Percentiles rank a stretch among this genome's conserved stretches.
phyloP scores from a whole-genome alignment of 2,797 vertebrate species.

The Sebastes steindachneri region DNA sequence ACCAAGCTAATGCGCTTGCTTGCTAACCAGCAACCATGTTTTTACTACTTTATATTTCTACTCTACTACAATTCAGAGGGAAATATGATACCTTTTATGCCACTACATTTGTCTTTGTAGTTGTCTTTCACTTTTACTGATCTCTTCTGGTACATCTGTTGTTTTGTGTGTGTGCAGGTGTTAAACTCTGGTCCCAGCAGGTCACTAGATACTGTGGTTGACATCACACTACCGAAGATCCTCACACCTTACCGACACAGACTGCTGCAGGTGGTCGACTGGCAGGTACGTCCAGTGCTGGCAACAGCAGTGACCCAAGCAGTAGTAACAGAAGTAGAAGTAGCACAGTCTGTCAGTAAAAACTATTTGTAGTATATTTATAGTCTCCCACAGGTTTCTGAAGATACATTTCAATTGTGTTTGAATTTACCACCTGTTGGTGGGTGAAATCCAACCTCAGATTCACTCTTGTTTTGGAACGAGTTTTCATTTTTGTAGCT shows the following conservation, averaged over 20 bases:
- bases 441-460: too few relatives aligned
- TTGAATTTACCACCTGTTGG: neutral
- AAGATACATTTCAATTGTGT: neutral
- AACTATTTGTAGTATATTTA: neutral
- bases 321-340: neutral
- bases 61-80: neutral
- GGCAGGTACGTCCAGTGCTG: slow-evolving; percentile 84
- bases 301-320: neutral
- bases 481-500: neutral
- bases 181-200: slow-evolving; percentile 90
- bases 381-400: neutral
- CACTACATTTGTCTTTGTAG: neutral
- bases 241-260: slow-evolving; percentile 82
- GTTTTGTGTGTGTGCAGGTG: slow-evolving; percentile 80
- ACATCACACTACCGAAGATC: slow-evolving; percentile 88
- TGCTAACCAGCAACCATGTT: neutral
- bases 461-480: too few relatives aligned
- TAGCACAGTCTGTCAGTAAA: neutral
- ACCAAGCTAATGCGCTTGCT: neutral
- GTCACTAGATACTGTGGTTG: slow-evolving; percentile 84
- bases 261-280: slow-evolving; percentile 86
- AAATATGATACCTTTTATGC: too few relatives aligned
- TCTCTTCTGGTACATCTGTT: neutral
- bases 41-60: neutral
- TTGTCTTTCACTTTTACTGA: neutral